phyloP scores from a whole-genome alignment of 2,797 vertebrate genomes.

The Mormyrops attenuatus region DNA sequence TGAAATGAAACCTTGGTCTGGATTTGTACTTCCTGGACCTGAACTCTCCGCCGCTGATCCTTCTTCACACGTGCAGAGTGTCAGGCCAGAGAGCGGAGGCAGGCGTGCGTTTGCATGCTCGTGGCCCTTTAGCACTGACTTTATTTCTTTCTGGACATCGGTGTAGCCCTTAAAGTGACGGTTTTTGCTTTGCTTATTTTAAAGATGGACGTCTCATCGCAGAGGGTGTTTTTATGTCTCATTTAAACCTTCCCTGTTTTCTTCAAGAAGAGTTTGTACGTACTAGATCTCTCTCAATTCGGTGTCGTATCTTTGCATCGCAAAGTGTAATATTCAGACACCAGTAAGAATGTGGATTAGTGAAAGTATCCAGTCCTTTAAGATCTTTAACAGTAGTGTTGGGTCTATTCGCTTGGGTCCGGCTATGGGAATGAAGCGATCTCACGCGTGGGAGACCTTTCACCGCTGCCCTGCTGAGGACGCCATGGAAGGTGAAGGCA shows the following conservation, averaged over 20 bases:
- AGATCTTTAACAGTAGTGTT: neutral
- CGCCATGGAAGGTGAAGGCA: neutral
- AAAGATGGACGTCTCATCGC: conserved; percentile 30
- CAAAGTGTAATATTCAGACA: conserved; percentile 28
- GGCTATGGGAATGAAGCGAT: neutral
- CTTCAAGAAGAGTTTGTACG: neutral
- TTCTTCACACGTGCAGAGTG: neutral
- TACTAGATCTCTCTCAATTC: conserved; percentile 33
- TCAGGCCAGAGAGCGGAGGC: neutral
- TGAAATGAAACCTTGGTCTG: neutral
- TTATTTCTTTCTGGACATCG: conserved; percentile 33
- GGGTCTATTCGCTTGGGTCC: neutral
- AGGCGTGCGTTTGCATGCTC: neutral
- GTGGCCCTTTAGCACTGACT: neutral
- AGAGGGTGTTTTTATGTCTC: conserved; percentile 9
- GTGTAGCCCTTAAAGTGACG: conserved; percentile 37
- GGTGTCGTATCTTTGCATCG: conserved; percentile 42
- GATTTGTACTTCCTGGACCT: neutral
- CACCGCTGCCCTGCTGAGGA: neutral
- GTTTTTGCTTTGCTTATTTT: conserved; percentile 46
- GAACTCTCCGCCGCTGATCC: neutral
- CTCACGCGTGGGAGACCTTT: neutral
- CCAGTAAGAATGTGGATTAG: conserved; percentile 46
- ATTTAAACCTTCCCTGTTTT: neutral
- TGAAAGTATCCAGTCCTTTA: conserved; percentile 34